These are phyloP conservation scores for Euura saliciscinereae DNA, from an alignment of 1,140 invertebrate species.

Conservation along the genomic window DNA sequence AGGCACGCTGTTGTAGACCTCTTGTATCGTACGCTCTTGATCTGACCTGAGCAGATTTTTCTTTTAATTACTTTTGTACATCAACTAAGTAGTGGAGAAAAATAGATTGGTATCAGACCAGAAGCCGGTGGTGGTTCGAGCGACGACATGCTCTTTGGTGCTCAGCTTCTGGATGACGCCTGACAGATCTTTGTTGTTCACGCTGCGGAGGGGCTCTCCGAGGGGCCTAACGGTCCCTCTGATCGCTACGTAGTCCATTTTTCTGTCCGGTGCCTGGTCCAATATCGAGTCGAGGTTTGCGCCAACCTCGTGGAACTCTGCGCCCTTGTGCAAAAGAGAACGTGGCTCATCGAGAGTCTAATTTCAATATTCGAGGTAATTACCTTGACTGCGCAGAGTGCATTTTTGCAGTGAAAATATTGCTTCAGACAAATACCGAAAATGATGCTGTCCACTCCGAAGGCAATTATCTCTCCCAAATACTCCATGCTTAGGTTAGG, in stretches of 20 bases:
- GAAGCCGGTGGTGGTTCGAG: constrained; percentile 76
- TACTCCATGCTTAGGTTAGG: constrained; percentile 60
- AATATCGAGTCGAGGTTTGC: constrained; percentile 65
- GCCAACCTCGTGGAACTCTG: constrained; percentile 71
- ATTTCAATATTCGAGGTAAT: constrained; percentile 21
- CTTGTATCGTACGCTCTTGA: constrained; percentile 74
- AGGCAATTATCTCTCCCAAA: constrained; percentile 68
- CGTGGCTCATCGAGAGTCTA: background rate
- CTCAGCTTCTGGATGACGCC: constrained; percentile 75
- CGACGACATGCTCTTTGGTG: constrained; percentile 78
- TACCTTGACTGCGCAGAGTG: constrained; percentile 71
- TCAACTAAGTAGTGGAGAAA: background rate
- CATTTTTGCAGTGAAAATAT: constrained; percentile 73
- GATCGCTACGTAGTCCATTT: constrained; percentile 73
- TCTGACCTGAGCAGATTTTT: constrained; percentile 61
- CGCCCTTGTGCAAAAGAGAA: constrained; percentile 59
- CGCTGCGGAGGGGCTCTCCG: constrained; percentile 72
- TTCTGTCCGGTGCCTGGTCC: constrained; percentile 64
- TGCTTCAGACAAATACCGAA: constrained; percentile 73
- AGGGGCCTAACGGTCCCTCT: constrained; percentile 75
- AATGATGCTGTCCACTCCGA: constrained; percentile 75
- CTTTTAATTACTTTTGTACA: background rate
- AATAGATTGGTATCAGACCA: constrained; percentile 59
- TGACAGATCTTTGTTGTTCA: constrained; percentile 69
- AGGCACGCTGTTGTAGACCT: constrained; percentile 75